Percentiles rank a stretch among this genome's conserved stretches.
phyloP scores from a whole-genome alignment of 1,140 invertebrate species.

The Calephelis virginiensis region DNA sequence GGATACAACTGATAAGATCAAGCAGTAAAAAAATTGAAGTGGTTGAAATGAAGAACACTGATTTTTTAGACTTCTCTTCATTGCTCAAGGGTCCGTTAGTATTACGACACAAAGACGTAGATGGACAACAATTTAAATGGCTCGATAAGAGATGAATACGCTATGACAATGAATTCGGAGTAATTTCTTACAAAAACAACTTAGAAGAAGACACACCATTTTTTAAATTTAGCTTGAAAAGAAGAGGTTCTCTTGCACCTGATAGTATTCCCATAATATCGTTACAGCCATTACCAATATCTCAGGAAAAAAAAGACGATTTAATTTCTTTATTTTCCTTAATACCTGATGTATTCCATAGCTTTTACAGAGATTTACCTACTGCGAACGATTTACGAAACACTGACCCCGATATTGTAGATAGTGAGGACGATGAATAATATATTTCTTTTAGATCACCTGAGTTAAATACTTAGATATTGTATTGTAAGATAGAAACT shows the following conservation, averaged over 20 bases:
- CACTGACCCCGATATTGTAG: no score
- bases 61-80: no score
- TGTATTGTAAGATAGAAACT: no score
- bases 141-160: not conserved
- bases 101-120: not conserved
- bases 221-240: not conserved
- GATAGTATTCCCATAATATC: not conserved
- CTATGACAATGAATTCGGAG: not conserved
- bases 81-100: no score
- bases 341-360: no score
- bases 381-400: no score
- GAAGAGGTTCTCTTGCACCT: not conserved
- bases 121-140: constrained; percentile 4
- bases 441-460: no score
- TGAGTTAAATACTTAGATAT: no score
- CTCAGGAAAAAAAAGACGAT: not conserved
- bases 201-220: not conserved
- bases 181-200: not conserved
- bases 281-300: not conserved
- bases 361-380: no score
- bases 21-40: constrained; percentile 4
- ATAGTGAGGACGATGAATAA: no score
- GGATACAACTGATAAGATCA: not conserved
- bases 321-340: accelerated
- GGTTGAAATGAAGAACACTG: not conserved